These are phyloP conservation scores for Cyanoliseus patagonus DNA, from an alignment of 2,113 vertebrate species.

Conservation along the genomic window DNA sequence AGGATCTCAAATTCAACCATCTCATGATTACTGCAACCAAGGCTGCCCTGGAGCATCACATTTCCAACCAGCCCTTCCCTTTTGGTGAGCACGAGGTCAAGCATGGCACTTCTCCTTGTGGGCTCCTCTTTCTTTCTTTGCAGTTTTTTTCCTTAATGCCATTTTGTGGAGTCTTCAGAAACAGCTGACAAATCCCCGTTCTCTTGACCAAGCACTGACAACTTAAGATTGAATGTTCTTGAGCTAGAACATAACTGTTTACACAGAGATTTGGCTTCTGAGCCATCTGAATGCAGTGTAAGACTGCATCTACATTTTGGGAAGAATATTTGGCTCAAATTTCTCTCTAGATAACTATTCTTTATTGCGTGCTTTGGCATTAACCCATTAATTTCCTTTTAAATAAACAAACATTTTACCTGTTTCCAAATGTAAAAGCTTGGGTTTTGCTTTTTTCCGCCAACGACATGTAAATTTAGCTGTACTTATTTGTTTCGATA, in stretches of 20 bases:
- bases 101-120: no score
- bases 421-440: background rate
- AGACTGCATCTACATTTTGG: background rate
- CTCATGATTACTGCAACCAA: no score
- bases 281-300: background rate
- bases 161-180: background rate
- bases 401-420: background rate
- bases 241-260: background rate
- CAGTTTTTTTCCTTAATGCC: background rate
- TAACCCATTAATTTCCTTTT: background rate
- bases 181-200: background rate
- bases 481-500: conserved; percentile 5
- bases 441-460: background rate
- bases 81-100: no score
- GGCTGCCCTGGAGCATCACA: no score
- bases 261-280: background rate
- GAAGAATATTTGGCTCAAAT: background rate
- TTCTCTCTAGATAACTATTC: background rate
- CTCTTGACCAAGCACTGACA: background rate
- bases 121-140: no score
- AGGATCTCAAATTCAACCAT: no score
- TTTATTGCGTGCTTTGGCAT: background rate
- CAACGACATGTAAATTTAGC: background rate
- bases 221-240: background rate
- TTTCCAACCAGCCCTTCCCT: no score